Evolutionary conservation across 2,888 invertebrate species (phyloP).

Genomic region (Drosophila formosana): DNA sequence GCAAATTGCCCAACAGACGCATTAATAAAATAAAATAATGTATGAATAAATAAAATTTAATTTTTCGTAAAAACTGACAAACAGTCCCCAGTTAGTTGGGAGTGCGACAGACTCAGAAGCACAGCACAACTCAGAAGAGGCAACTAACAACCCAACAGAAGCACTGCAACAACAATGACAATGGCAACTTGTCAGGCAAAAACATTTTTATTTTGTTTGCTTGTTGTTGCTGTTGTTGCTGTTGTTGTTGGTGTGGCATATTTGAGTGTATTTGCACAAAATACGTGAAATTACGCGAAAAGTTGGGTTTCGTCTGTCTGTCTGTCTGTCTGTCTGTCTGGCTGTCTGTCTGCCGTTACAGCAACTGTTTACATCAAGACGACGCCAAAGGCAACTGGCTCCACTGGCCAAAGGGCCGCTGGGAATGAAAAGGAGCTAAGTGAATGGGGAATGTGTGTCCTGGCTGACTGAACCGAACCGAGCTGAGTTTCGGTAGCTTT

Average conservation of each 20-base stretch:
- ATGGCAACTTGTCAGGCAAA: slow-evolving; percentile 52
- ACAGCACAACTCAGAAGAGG: background rate
- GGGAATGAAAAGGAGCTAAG: slow-evolving; percentile 42
- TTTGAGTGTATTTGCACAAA: slow-evolving; percentile 76
- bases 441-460: slow-evolving; percentile 46
- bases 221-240: background rate
- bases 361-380: slow-evolving; percentile 44
- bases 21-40: slow-evolving; percentile 66
- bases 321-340: slow-evolving; percentile 24
- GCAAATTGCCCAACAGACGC: slow-evolving; percentile 51
- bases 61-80: slow-evolving; percentile 71
- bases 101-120: background rate
- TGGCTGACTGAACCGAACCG: slow-evolving; percentile 23
- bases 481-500: slow-evolving; percentile 32
- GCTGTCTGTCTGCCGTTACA: slow-evolving; percentile 16
- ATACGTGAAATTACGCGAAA: slow-evolving; percentile 78
- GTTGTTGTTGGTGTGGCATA: slow-evolving; percentile 59
- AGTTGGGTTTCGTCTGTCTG: slow-evolving; percentile 47
- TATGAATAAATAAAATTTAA: slow-evolving; percentile 77
- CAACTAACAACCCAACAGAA: slow-evolving; percentile 24
- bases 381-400: slow-evolving; percentile 55
- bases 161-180: slow-evolving; percentile 29
- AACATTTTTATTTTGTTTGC: slow-evolving; percentile 30
- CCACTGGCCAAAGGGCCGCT: slow-evolving; percentile 36
- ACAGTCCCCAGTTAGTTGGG: slow-evolving; percentile 51